Base-by-base conservation (phyloP, 2,888 invertebrate species). In the Caenorhabditis sp. region DNA sequence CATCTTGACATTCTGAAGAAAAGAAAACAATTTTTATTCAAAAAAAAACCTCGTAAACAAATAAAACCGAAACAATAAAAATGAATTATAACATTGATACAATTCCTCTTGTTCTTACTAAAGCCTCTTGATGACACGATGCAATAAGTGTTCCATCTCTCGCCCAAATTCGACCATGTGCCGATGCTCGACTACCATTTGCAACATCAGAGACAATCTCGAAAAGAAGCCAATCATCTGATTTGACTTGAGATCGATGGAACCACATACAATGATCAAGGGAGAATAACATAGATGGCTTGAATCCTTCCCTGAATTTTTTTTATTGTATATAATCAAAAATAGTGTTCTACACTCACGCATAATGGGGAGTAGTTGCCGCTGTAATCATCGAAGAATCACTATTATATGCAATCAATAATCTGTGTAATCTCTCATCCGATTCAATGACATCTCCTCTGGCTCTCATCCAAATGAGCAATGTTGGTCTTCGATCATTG, bases 141-240 rank as follows among this genome's bases (percentile, higher is more conserved):
- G 84, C 71, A 36, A 86, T 69, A 17, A 85, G 64, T 20, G 75
- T 74, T 10, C 86, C 86, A 56, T 86, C 84, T 43, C 78, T 74
- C 21, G 75, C 75, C 83, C 84, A 86, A 25, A 86, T 67, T 20
- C 81, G 71, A 31, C 83, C 84, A 14, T 77, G 70, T 14, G 80
- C 65, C 25, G 83, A 81, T 26, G 83, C 83, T 14, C 86, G 78
- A 25, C 81, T 78, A 56, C 77, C 78, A 20, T 68, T 75, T 82
- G 86, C 84, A 53, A 72, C 59, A 12, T 78, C 71, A 8, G 82
- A 82, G 20, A 62, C 67, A 23, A 76, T 76, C 66, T 86, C 86
- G 50, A 83, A 86, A 1, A 86, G 77, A 26, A 86, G 67, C 86
- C 86, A 86, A 25, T 86, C 82, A 53, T 86, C 86, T 7, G 83